A percentile compares a stretch with the other conserved stretches of the same genome.
phyloP scores from a whole-genome alignment of 2,797 vertebrate genomes.

The Lepus oiostolus region DNA sequence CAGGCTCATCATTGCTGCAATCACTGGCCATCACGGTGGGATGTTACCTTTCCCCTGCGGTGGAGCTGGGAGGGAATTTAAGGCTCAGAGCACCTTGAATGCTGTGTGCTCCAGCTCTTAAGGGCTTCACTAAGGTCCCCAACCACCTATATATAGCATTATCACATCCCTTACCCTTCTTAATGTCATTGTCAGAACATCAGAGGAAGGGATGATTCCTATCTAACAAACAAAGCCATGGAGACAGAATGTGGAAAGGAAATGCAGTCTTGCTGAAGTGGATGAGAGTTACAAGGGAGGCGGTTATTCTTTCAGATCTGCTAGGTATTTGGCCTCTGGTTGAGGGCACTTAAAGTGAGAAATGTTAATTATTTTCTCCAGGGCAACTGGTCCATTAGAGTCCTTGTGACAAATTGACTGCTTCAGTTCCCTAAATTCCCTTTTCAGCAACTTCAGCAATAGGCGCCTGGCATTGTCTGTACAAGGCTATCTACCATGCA shows the following conservation, averaged over 20 bases:
- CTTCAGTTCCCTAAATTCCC: background rate
- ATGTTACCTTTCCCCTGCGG: background rate
- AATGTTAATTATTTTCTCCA: conserved; percentile 51
- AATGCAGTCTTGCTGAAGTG: conserved; percentile 31
- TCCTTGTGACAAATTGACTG: background rate
- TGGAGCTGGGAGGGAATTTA: background rate
- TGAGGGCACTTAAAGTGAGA: conserved; percentile 31
- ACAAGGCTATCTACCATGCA: background rate
- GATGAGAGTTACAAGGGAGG: background rate
- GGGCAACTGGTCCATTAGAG: background rate
- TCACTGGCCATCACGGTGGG: background rate
- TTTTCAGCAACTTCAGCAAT: background rate
- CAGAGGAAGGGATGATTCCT: background rate
- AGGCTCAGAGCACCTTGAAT: background rate
- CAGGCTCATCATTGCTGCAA: background rate
- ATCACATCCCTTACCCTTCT: background rate
- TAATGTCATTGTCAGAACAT: background rate
- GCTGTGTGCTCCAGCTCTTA: background rate
- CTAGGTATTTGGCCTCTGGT: background rate
- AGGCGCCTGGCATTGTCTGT: background rate
- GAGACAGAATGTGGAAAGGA: background rate
- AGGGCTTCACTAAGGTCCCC: background rate
- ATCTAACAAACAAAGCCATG: background rate
- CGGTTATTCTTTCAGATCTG: background rate
- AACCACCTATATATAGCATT: too few species aligned